phyloP scores from a whole-genome alignment of 2,888 invertebrate species.

The Suillia variegata region DNA sequence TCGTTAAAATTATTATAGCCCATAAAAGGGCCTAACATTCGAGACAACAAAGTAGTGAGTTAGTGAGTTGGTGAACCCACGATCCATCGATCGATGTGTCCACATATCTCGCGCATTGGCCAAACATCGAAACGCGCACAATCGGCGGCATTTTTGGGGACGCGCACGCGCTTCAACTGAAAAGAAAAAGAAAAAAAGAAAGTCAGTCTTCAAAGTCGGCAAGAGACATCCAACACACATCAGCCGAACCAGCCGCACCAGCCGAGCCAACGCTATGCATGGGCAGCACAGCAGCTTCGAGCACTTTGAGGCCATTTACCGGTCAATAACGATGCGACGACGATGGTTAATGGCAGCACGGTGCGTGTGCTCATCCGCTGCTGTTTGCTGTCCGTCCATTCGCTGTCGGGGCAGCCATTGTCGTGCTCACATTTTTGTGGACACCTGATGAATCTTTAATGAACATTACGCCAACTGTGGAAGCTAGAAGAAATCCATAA shows the following conservation, averaged over 20 bases:
- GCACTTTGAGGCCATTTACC: background rate
- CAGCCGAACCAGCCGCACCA: background rate
- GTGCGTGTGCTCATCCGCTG: conserved; percentile 20
- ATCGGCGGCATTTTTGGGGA: conserved; percentile 18
- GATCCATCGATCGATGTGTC: no score
- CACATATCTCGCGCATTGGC: no score
- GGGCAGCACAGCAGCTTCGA: background rate
- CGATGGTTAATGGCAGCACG: conserved; percentile 7
- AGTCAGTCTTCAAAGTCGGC: background rate
- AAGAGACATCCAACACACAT: background rate
- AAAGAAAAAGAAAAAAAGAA: background rate
- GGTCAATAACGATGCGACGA: conserved; percentile 16
- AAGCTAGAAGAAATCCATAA: conserved; percentile 31
- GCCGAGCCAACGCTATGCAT: no score
- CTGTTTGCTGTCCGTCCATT: conserved; percentile 11
- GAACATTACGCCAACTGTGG: conserved; percentile 45
- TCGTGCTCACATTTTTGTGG: conserved; percentile 30
- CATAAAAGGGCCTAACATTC: conserved; percentile 4
- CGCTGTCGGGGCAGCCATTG: conserved; percentile 8
- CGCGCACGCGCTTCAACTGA: background rate
- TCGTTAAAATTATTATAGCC: background rate
- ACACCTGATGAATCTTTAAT: conserved; percentile 58
- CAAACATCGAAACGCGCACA: no score
- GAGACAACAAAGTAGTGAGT: no score
- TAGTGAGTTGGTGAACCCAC: conserved; percentile 25